Conservation (phyloP, 2,797 vertebrate genomes). For the Eremophila alpestris region DNA sequence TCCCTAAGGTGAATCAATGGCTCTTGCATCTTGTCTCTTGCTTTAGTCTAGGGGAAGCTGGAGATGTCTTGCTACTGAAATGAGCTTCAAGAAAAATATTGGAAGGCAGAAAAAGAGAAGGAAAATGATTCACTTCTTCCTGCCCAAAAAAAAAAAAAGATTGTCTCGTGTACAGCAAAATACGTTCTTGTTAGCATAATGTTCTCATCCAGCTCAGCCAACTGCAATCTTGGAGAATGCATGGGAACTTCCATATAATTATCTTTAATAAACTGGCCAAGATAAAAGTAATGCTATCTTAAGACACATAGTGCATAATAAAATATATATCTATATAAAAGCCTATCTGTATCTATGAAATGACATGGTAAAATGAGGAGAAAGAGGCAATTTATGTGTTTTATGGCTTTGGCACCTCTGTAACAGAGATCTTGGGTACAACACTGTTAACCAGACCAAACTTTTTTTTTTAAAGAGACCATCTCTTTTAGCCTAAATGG, state of each 20-base stretch:
- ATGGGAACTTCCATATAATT: slow-evolving; percentile 29
- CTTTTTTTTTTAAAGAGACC: background rate
- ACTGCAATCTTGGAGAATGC: background rate
- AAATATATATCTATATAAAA: slow-evolving; percentile 52
- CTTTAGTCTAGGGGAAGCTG: slow-evolving; percentile 42
- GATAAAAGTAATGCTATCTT: slow-evolving; percentile 50
- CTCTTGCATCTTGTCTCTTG: slow-evolving; percentile 65
- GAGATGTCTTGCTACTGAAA: slow-evolving; percentile 45
- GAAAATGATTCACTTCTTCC: background rate
- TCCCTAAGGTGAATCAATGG: slow-evolving; percentile 72
- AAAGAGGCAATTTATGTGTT: slow-evolving; percentile 33
- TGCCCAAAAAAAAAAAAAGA: background rate
- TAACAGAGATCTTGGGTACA: background rate
- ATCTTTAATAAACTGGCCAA: slow-evolving; percentile 61
- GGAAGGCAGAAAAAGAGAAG: slow-evolving; percentile 2
- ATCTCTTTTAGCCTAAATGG: background rate
- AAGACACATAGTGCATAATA: slow-evolving; percentile 42
- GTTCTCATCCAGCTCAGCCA: background rate
- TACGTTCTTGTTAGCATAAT: slow-evolving; percentile 26
- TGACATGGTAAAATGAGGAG: slow-evolving; percentile 43
- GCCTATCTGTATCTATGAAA: slow-evolving; percentile 17
- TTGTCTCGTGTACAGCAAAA: slow-evolving; percentile 16
- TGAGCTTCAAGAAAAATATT: slow-evolving; percentile 22
- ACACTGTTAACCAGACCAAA: background rate
- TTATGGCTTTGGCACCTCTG: slow-evolving; percentile 22